A percentile compares a stretch with the other conserved stretches of the same genome.
Conservation (phyloP, 2,888 invertebrate genomes). For the Hirtodrosophila duncani region DNA sequence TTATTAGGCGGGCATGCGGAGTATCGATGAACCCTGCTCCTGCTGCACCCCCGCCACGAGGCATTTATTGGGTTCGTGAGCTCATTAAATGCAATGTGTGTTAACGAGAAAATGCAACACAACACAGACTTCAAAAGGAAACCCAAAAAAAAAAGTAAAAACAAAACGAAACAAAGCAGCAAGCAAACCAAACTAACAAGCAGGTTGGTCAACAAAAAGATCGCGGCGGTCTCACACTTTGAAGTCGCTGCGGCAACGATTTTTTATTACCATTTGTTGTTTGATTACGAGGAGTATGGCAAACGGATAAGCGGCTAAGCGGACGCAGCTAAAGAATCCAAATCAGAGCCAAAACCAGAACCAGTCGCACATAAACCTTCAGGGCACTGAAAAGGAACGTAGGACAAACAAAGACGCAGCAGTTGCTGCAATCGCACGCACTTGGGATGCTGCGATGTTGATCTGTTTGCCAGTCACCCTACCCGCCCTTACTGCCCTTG, state of each 20-base stretch:
- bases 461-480: too few species aligned
- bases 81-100: conserved; percentile 56
- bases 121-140: conserved; percentile 8
- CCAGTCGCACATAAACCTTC: too few species aligned
- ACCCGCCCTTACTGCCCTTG: too few species aligned
- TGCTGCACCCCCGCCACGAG: too few species aligned
- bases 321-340: background rate
- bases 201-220: conserved; percentile 35
- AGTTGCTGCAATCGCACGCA: too few species aligned
- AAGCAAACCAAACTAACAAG: conserved; percentile 49
- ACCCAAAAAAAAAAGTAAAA: conserved; percentile 21
- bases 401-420: conserved; percentile 48
- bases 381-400: too few species aligned
- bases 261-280: conserved; percentile 65
- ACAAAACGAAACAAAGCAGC: conserved; percentile 21
- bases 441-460: too few species aligned
- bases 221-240: conserved; percentile 49
- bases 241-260: conserved; percentile 55
- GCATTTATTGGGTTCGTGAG: conserved; percentile 18
- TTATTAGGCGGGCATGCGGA: conserved; percentile 36
- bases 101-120: conserved; percentile 58
- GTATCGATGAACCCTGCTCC: conserved; percentile 16
- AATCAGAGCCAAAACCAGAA: too few species aligned
- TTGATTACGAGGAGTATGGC: conserved; percentile 68
- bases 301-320: conserved; percentile 65